These are phyloP conservation scores for Turritopsis dohrnii DNA, from an alignment of 30 jellyfish, hydroid and myxozoan species.

Conservation along the genomic window DNA sequence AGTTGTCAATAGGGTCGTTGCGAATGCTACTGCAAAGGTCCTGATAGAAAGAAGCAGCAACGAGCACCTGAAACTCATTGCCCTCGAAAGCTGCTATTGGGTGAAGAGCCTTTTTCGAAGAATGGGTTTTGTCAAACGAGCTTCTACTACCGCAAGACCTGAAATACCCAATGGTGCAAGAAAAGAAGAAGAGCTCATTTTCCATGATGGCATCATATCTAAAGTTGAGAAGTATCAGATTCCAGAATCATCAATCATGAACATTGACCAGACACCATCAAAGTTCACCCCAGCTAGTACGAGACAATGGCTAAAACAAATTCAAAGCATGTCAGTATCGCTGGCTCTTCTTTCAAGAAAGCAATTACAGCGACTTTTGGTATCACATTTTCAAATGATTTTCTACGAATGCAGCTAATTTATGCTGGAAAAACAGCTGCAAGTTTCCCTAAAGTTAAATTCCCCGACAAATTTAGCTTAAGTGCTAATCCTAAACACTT, in stretches of 20 bases:
- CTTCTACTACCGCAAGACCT: neutral
- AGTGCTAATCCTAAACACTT: conserved; percentile 20
- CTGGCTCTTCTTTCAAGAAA: neutral
- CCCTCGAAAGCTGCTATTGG: neutral
- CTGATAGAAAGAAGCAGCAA: conserved; percentile 12
- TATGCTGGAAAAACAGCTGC: conserved; percentile 8
- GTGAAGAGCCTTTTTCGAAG: neutral
- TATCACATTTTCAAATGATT: neutral
- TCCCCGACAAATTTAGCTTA: neutral
- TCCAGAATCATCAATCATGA: neutral
- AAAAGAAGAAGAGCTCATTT: neutral
- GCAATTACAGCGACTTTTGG: conserved; percentile 25
- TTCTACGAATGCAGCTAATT: neutral
- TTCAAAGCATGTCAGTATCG: neutral
- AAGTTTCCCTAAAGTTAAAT: conserved; percentile 9
- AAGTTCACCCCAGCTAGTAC: neutral
- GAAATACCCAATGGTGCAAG: neutral
- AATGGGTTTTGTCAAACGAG: neutral
- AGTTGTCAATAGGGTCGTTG: conserved; percentile 13
- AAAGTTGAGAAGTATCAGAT: conserved; percentile 7
- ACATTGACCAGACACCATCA: conserved; percentile 14
- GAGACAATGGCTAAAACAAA: neutral
- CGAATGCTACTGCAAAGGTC: conserved; percentile 14
- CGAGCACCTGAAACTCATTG: conserved; percentile 16
- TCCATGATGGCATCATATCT: neutral